Percentiles rank a stretch among this genome's conserved stretches.
These are phyloP conservation scores for Pachypanchax playfairii DNA, from an alignment of 2,113 vertebrate genomes.

Conservation along the genomic window DNA sequence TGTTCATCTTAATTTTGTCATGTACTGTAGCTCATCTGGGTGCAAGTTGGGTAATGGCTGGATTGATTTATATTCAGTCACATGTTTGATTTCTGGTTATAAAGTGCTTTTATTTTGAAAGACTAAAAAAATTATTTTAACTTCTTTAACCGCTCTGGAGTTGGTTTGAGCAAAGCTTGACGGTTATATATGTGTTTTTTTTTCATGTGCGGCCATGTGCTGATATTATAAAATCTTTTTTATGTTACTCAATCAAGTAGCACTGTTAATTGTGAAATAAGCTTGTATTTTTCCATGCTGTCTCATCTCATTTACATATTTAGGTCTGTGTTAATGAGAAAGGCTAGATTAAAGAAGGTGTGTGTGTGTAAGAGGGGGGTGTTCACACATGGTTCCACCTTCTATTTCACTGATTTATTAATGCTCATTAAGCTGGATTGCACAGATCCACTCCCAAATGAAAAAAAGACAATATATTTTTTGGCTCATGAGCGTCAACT, in stretches of 20 bases:
- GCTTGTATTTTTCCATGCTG: slow-evolving; percentile 71
- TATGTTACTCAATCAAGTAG: slow-evolving; percentile 72
- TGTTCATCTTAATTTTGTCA: slow-evolving; percentile 47
- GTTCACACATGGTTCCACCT: slow-evolving; percentile 61
- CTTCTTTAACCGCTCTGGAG: no score
- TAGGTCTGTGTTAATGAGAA: slow-evolving; percentile 63
- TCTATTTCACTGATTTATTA: slow-evolving; percentile 64
- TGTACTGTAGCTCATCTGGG: slow-evolving; percentile 18
- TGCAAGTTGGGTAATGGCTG: slow-evolving; percentile 32
- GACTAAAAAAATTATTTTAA: no score
- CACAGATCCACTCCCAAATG: slow-evolving; percentile 35
- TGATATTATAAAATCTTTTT: slow-evolving; percentile 55
- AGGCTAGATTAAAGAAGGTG: slow-evolving; percentile 60
- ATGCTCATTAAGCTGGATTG: slow-evolving; percentile 46
- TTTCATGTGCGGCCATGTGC: slow-evolving; percentile 36
- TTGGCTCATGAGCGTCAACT: slow-evolving; percentile 6
- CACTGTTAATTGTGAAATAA: slow-evolving; percentile 75
- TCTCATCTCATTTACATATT: slow-evolving; percentile 76
- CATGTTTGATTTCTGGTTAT: no score
- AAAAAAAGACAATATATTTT: slow-evolving; percentile 22
- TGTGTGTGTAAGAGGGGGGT: slow-evolving; percentile 10
- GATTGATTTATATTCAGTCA: no score
- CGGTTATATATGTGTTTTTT: no score
- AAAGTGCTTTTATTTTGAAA: no score
- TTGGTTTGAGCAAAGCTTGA: no score